Evolutionary conservation across 64 coral and sea anemone species (phyloP).

Genomic region (Montipora capricornis): DNA sequence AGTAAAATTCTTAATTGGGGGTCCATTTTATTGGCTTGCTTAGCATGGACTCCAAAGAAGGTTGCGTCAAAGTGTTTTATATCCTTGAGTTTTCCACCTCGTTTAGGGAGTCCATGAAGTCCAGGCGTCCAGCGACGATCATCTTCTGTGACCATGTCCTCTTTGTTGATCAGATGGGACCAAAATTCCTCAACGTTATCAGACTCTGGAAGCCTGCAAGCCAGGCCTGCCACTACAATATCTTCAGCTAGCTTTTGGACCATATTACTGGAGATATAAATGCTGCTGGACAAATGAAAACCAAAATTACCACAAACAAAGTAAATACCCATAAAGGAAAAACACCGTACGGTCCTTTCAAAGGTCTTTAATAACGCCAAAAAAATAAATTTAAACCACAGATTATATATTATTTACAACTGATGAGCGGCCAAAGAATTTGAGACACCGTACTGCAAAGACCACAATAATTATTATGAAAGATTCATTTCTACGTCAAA

Average conservation of each 20-base stretch:
- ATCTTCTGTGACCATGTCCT: slow-evolving; percentile 93
- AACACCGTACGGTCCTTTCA: too few relatives aligned
- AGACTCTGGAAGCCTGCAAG: slow-evolving; percentile 92
- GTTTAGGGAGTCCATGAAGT: slow-evolving; percentile 87
- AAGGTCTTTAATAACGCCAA: too few relatives aligned
- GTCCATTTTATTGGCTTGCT: slow-evolving; percentile 89
- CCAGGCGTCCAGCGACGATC: slow-evolving; percentile 86
- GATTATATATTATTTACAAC: too few relatives aligned
- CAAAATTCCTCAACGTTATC: slow-evolving; percentile 88
- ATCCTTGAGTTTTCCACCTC: slow-evolving; percentile 84
- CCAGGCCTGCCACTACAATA: slow-evolving; percentile 83
- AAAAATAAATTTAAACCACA: too few relatives aligned
- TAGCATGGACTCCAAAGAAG: slow-evolving; percentile 91
- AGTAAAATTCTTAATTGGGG: slow-evolving; percentile 83
- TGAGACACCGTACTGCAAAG: too few relatives aligned
- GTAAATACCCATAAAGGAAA: background rate
- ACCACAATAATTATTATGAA: too few relatives aligned
- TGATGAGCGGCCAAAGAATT: too few relatives aligned
- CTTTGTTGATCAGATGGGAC: slow-evolving; percentile 84
- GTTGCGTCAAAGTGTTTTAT: slow-evolving; percentile 86
- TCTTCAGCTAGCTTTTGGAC: slow-evolving; percentile 67
- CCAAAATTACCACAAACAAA: background rate
- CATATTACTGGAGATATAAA: slow-evolving; percentile 70
- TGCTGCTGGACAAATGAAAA: slow-evolving; percentile 24
- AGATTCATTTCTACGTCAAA: too few relatives aligned